Evolutionary conservation across 2,888 invertebrate genomes (phyloP).

Genomic region (Netelia melanura): DNA sequence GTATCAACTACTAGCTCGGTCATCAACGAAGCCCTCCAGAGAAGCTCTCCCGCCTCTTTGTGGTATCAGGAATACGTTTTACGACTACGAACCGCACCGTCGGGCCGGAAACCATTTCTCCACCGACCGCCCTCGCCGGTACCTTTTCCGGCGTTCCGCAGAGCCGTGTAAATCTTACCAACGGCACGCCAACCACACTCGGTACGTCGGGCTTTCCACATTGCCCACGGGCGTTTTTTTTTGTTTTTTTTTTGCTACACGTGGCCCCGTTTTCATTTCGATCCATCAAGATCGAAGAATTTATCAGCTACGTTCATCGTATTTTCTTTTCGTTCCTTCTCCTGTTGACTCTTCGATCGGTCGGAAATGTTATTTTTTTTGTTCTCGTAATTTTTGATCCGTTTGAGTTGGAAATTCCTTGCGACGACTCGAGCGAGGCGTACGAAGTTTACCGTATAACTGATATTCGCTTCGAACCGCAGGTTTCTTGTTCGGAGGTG

Average conservation of each 20-base stretch:
- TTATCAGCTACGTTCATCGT: neutral
- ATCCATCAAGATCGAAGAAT: constrained; percentile 3
- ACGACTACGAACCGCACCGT: constrained; percentile 74
- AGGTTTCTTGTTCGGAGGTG: constrained; percentile 34
- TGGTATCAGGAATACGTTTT: constrained; percentile 69
- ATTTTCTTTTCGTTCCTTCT: constrained; percentile 9
- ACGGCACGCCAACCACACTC: constrained; percentile 78
- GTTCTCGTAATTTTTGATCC: constrained; percentile 13
- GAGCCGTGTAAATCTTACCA: constrained; percentile 78
- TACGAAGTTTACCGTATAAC: constrained; percentile 42
- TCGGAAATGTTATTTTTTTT: neutral
- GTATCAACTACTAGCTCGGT: constrained; percentile 38
- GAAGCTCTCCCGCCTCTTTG: constrained; percentile 31
- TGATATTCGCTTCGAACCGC: constrained; percentile 50
- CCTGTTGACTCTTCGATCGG: neutral
- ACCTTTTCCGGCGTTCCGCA: constrained; percentile 79
- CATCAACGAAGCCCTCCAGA: constrained; percentile 34
- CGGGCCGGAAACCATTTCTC: constrained; percentile 82
- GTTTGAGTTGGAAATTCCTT: constrained; percentile 52
- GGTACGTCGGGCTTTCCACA: neutral
- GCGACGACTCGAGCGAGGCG: constrained; percentile 36
- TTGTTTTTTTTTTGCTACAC: neutral
- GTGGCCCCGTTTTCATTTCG: constrained; percentile 50
- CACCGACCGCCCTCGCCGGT: constrained; percentile 77
- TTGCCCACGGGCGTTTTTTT: neutral